Evolutionary conservation across 1,140 invertebrate species (phyloP).

Genomic region (Helicoverpa armigera): DNA sequence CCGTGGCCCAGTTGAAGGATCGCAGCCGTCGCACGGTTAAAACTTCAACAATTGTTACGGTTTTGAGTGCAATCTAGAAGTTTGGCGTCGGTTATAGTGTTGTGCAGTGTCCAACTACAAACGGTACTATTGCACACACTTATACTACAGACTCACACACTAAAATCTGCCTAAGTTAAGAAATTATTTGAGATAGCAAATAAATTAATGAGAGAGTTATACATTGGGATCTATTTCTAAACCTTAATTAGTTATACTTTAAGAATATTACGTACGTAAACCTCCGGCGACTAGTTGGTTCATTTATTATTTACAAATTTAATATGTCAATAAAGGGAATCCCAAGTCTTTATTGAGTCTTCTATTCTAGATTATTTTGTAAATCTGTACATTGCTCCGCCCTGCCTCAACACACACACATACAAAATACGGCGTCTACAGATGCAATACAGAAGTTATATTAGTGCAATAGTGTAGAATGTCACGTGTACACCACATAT

Average conservation of each 20-base stretch:
- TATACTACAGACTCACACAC: neutral
- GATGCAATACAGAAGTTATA: constrained; percentile 8
- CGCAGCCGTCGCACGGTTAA: neutral
- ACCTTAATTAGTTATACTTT: too few species aligned
- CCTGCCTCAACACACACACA: neutral
- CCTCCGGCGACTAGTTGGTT: too few species aligned
- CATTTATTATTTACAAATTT: too few species aligned
- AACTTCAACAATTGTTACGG: constrained; percentile 14
- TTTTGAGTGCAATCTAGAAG: neutral
- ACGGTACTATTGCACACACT: neutral
- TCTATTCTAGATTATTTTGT: too few species aligned
- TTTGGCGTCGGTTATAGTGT: neutral
- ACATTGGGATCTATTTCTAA: too few species aligned
- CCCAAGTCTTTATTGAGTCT: too few species aligned
- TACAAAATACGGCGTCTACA: neutral
- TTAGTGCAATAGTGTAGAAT: constrained; percentile 33
- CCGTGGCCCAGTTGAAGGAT: neutral
- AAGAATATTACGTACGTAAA: too few species aligned
- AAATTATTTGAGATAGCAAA: too few species aligned
- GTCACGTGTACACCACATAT: constrained; percentile 23
- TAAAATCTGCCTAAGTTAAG: too few species aligned
- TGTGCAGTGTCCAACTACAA: neutral
- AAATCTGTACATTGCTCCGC: too few species aligned
- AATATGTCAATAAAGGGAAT: too few species aligned
- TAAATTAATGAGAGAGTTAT: too few species aligned